These are phyloP conservation scores for Prolemur simus DNA, from an alignment of 2,113 vertebrate genomes.

Conservation along the genomic window DNA sequence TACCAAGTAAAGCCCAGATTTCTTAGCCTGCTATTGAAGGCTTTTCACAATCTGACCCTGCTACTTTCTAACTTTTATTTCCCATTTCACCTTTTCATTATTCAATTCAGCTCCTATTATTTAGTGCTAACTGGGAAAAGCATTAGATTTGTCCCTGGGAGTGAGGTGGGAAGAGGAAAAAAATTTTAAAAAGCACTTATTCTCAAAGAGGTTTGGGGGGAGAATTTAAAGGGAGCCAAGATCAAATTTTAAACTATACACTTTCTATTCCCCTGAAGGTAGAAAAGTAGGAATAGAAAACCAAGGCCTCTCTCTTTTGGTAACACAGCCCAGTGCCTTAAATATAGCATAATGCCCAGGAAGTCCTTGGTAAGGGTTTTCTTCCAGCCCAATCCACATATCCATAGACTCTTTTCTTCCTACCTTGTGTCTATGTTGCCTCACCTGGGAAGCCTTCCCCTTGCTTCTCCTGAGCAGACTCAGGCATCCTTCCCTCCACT, in stretches of 20 bases:
- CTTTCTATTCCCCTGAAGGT: neutral
- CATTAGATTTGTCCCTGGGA: neutral
- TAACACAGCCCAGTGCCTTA: neutral
- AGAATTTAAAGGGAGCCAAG: neutral
- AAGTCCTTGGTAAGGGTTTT: neutral
- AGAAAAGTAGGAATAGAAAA: neutral
- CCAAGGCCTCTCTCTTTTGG: neutral
- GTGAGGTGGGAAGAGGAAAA: neutral
- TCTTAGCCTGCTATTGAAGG: neutral
- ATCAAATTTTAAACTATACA: neutral
- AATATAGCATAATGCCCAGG: neutral
- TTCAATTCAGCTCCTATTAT: neutral
- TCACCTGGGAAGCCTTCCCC: neutral
- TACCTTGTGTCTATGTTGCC: neutral
- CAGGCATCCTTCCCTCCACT: neutral
- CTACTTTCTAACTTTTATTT: constrained; percentile 16
- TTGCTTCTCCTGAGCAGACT: neutral
- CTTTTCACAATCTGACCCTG: neutral
- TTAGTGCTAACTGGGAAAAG: neutral
- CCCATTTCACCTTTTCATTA: neutral
- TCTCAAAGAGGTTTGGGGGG: neutral
- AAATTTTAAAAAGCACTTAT: neutral
- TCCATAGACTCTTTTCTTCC: neutral
- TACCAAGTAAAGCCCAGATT: neutral
- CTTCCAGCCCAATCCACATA: neutral